Conservation (phyloP, 2,888 invertebrate species). For the Acronicta alni region DNA sequence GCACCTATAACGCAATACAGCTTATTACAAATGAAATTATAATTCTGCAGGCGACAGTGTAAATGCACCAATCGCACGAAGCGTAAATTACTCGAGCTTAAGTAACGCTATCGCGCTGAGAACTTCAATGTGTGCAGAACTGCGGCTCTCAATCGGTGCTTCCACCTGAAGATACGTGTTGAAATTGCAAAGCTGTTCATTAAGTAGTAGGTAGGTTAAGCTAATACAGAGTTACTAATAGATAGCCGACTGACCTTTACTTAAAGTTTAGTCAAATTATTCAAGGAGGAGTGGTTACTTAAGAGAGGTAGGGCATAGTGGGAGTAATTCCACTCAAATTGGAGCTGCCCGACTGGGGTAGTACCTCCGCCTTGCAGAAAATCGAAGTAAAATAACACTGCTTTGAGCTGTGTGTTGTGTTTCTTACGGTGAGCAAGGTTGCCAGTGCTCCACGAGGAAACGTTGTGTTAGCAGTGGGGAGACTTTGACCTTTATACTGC, state of each 20-base stretch:
- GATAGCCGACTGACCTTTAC: not conserved
- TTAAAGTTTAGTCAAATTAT: too few relatives aligned
- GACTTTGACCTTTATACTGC: too few relatives aligned
- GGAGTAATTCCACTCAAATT: too few relatives aligned
- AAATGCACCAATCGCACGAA: constrained; percentile 24
- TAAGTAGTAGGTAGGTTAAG: constrained; percentile 35
- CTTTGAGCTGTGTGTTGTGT: too few relatives aligned
- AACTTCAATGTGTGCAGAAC: constrained; percentile 46
- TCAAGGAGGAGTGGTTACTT: too few relatives aligned
- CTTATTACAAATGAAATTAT: constrained; percentile 22
- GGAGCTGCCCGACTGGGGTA: too few relatives aligned
- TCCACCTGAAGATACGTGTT: constrained; percentile 45
- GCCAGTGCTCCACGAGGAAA: too few relatives aligned
- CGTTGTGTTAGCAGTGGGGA: too few relatives aligned
- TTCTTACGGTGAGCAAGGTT: too few relatives aligned
- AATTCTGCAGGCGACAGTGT: constrained; percentile 12
- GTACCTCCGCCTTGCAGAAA: too few relatives aligned
- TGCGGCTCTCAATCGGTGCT: constrained; percentile 40
- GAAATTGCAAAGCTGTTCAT: constrained; percentile 45
- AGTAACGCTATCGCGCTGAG: constrained; percentile 36
- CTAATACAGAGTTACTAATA: constrained; percentile 20
- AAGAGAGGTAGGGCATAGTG: too few relatives aligned
- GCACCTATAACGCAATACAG: constrained; percentile 5
- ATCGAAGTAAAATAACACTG: too few relatives aligned
- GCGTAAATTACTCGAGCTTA: constrained; percentile 48